These are phyloP conservation scores for Glossophaga mutica DNA, from an alignment of 2,797 vertebrate species.

Conservation along the genomic window DNA sequence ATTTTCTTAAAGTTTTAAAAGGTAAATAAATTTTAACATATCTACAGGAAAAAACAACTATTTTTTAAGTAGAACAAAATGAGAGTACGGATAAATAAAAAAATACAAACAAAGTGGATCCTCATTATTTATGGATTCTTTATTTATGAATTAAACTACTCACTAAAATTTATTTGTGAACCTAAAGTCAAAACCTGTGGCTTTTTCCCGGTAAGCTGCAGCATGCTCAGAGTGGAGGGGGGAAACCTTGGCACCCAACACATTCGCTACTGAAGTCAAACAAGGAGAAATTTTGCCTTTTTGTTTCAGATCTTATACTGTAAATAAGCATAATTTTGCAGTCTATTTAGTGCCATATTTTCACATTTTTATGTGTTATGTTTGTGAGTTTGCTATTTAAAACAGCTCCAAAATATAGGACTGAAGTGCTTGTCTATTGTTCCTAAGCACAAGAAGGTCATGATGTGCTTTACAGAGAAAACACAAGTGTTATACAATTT, in stretches of 20 bases:
- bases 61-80: not conserved
- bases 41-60: not conserved
- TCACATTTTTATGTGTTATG: not conserved
- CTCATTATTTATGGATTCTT: not conserved
- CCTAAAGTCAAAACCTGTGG: not conserved
- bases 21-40: not conserved
- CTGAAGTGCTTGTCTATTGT: not conserved
- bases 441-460: not conserved
- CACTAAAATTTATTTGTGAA: not conserved
- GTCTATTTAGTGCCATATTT: not conserved
- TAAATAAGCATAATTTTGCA: not conserved
- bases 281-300: not conserved
- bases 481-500: not conserved
- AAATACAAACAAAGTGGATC: not conserved
- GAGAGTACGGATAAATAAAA: not conserved
- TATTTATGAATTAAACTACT: not conserved
- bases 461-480: not conserved
- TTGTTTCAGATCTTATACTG: not conserved
- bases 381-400: not conserved
- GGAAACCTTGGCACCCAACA: no score
- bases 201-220: not conserved
- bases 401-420: not conserved
- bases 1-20: not conserved
- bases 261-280: not conserved
- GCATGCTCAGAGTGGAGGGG: not conserved